Base-by-base conservation (phyloP, 2,888 invertebrate genomes). In the Caenorhabditis sinica region DNA sequence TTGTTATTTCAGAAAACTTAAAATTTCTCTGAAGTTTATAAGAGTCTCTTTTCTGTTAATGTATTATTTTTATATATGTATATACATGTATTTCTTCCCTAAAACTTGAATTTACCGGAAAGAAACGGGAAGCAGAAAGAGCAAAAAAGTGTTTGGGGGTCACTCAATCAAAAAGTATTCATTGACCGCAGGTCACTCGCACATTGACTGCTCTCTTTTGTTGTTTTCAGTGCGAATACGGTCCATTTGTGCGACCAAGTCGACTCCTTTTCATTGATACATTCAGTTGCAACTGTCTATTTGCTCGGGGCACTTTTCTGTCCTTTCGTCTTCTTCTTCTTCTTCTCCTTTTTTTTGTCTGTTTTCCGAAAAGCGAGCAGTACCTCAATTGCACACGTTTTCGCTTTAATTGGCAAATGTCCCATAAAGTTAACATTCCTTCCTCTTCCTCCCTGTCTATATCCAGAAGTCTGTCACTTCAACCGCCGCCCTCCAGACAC, bases 271-370 rank as follows among this genome's bases (percentile, higher is more conserved):
- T 25, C 58, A 66, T 72, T 63, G 72, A 66, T 72, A 60, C 71
- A 80, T 80, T 72, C 72, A 71, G 77, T 79, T 80, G 72, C 72
- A 80, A 80, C 80, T 66, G 66, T 80, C 66, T 80, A 49, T 80
- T 80, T 80, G 80, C 80, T 72, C 81, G 73, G 60, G 56, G 15
- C 56, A 25, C 56, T 56, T 56, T 56, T 56, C 28, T 56, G 20
- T 66, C 56, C 53, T 45, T 49, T 45, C 65, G 15, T 40, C 56
- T 60, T 40, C 72, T 69, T 69, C 56, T 45, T 25, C 43, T 56
- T 65, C 74, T n/a, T 68, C 40, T 45, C 28, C 45, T 45, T 17
- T 15, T 36, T 63, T 68, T 33, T 30, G 69, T 49, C 20, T 56
- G 45, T 66, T 68, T 61, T 51, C 66, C 69, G 60, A 45, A 61